phyloP scores from a whole-genome alignment of 2,797 vertebrate species.

The Rhyacichthys aspro region DNA sequence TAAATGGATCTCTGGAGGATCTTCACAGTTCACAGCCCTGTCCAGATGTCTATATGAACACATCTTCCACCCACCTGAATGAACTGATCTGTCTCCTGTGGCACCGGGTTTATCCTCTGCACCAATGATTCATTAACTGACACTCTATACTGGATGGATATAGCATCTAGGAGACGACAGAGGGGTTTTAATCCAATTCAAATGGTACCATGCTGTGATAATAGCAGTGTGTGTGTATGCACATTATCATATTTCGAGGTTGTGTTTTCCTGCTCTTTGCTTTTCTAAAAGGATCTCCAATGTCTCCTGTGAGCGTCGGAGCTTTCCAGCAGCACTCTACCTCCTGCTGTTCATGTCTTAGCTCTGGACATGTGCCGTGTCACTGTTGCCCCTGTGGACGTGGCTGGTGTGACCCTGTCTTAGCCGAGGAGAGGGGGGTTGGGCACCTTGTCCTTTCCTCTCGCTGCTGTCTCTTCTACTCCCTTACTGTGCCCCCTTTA shows the following conservation, averaged over 20 bases:
- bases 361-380: constrained; percentile 23
- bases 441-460: constrained; percentile 28
- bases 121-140: constrained; percentile 15
- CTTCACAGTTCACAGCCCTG: no score
- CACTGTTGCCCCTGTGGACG: constrained; percentile 28
- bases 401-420: constrained; percentile 42
- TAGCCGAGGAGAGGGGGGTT: constrained; percentile 8
- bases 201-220: constrained; percentile 6
- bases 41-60: not conserved
- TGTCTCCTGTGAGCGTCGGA: not conserved
- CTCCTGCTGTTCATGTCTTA: constrained; percentile 35
- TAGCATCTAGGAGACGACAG: constrained; percentile 9
- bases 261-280: constrained; percentile 17
- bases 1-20: no score
- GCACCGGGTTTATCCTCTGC: constrained; percentile 39
- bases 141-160: constrained; percentile 9
- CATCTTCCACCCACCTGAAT: constrained; percentile 31
- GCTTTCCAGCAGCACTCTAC: constrained; percentile 25
- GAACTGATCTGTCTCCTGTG: not conserved
- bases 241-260: constrained; percentile 6
- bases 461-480: constrained; percentile 18
- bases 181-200: constrained; percentile 33
- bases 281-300: constrained; percentile 14
- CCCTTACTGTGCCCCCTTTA: constrained; percentile 30
- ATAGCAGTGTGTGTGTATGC: constrained; percentile 2